Conservation (phyloP, 2,113 vertebrate species). For the Dendropsophus ebraccatus region DNA sequence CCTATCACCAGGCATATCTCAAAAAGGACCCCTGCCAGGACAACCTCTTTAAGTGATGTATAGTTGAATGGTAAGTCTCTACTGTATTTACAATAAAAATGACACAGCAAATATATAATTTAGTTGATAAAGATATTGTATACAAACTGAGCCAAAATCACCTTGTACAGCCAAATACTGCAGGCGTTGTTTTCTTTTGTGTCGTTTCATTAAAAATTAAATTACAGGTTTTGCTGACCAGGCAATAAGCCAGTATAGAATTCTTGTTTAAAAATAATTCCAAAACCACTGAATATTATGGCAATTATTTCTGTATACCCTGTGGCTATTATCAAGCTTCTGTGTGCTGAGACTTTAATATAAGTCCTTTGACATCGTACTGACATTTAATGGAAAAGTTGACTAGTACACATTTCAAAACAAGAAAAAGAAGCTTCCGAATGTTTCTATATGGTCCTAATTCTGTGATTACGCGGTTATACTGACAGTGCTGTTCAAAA, state of each 20-base stretch:
- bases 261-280: constrained; percentile 36
- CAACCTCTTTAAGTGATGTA: too few relatives aligned
- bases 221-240: constrained; percentile 46
- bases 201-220: constrained; percentile 46
- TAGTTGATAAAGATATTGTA: too few relatives aligned
- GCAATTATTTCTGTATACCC: constrained; percentile 36
- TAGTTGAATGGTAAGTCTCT: too few relatives aligned
- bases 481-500: constrained; percentile 11
- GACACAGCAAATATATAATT: too few relatives aligned
- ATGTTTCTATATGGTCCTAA: constrained; percentile 1
- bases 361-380: constrained; percentile 33
- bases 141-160: too few relatives aligned
- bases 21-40: too few relatives aligned
- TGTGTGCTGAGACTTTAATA: constrained; percentile 21
- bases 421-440: not conserved
- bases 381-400: constrained; percentile 52
- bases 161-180: not conserved
- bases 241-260: constrained; percentile 20
- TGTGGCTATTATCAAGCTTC: constrained; percentile 3
- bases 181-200: constrained; percentile 1
- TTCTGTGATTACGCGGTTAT: constrained; percentile 33
- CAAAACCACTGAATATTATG: constrained; percentile 13
- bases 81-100: too few relatives aligned
- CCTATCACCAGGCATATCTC: too few relatives aligned
- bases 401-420: constrained; percentile 42